These are phyloP conservation scores for Drosophila kanekoi DNA, from an alignment of 2,888 invertebrate species.

Conservation along the genomic window DNA sequence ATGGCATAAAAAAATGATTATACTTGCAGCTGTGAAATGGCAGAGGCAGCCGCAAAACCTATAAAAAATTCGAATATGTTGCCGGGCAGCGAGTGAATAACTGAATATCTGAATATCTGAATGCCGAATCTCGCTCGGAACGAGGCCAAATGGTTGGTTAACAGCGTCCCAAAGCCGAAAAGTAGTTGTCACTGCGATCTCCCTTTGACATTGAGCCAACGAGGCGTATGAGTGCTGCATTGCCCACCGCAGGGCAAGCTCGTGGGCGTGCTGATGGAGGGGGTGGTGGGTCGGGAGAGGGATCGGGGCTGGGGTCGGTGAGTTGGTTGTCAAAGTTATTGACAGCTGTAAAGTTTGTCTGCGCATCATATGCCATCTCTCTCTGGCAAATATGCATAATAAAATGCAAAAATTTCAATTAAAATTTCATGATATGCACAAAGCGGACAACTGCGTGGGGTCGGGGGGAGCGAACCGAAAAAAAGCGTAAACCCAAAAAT, in stretches of 20 bases:
- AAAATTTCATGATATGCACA: constrained; percentile 74
- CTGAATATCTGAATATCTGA: constrained; percentile 46
- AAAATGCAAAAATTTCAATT: constrained; percentile 77
- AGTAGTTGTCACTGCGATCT: constrained; percentile 53
- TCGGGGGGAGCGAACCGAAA: constrained; percentile 11
- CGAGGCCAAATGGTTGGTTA: constrained; percentile 53
- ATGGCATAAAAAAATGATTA: constrained; percentile 28
- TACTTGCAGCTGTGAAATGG: constrained; percentile 19
- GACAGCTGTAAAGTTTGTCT: constrained; percentile 74
- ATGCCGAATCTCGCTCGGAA: constrained; percentile 39
- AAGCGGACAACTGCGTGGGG: constrained; percentile 43
- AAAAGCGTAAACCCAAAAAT: constrained; percentile 27
- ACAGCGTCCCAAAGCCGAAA: constrained; percentile 61
- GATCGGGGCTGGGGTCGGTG: neutral
- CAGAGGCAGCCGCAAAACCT: constrained; percentile 35
- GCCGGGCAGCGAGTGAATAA: constrained; percentile 33
- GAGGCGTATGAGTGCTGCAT: constrained; percentile 60
- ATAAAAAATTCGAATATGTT: constrained; percentile 63
- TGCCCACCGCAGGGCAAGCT: constrained; percentile 6
- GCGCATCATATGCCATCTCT: constrained; percentile 44
- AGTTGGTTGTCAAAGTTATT: constrained; percentile 64
- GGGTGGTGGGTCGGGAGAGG: neutral
- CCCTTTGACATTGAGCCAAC: constrained; percentile 53
- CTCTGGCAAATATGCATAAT: constrained; percentile 60
- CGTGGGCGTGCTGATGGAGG: too few relatives aligned